phyloP scores from a whole-genome alignment of 2,113 vertebrate genomes.

The Cygnus buccinator region DNA sequence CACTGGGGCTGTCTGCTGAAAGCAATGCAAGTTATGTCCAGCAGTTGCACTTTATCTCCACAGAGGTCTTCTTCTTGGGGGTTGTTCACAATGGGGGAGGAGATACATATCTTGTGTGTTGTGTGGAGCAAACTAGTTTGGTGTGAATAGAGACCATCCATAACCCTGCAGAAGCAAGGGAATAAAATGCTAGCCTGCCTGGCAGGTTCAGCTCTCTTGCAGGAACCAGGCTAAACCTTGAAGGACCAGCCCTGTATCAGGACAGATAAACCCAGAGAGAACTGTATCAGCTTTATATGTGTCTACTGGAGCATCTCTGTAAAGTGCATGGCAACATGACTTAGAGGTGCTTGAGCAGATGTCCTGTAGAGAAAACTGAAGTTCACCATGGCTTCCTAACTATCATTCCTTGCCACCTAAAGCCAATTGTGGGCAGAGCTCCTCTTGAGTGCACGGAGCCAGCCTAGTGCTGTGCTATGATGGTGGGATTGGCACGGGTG shows the following conservation, averaged over 20 bases:
- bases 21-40: neutral
- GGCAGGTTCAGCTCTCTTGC: neutral
- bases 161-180: neutral
- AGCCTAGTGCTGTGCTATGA: fast-evolving
- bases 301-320: neutral
- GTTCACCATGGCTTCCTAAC: neutral
- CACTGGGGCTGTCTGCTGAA: neutral
- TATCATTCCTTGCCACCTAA: fast-evolving
- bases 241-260: neutral
- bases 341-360: neutral
- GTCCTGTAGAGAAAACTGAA: neutral
- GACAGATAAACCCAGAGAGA: neutral
- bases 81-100: neutral
- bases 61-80: neutral
- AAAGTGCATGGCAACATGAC: neutral
- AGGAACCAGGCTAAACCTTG: neutral
- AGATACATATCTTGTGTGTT: neutral
- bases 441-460: fast-evolving
- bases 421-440: neutral
- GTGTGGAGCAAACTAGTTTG: neutral
- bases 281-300: neutral
- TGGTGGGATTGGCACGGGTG: fast-evolving
- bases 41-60: neutral
- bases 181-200: neutral
- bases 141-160: neutral